Evolutionary conservation across 2,888 invertebrate species (phyloP), one percentile per base, ranked within the genome.

Genomic region (Trissolcus brochymenae): DNA sequence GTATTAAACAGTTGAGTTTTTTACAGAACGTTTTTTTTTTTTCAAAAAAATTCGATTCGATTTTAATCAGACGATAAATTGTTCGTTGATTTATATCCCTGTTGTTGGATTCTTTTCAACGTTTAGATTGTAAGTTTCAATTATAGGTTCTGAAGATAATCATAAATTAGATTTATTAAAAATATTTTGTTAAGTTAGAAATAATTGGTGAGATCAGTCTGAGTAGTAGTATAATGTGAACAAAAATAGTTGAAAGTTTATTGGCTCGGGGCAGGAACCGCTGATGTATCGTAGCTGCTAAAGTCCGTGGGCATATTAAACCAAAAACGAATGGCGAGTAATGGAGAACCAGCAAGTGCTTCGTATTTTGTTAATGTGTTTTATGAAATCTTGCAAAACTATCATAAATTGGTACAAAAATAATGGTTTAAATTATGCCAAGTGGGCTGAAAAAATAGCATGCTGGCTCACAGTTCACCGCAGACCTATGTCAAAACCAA

Each of bases 221-320:
- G 7, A 35, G 35, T 35, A 11, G 2, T 35, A 35, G 9, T 35
- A 35, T 35, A 35, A 35, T 2, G 35, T 11, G 1, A 11, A 35
- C 35, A 35, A 35, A 35, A 35, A 35, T 11, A 35, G 35, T 71
- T 71, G 19, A 35, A 35, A 35, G 35, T 35, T 35, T 49, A 51
- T 64, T 72, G 57, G 53, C 71, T 46, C 53, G 71, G 53, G 53
- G 43, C 35, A 11, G 46, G 59, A 72, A 64, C 71, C 64, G 21
- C 71, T 72, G 64, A 72, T 72, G 71, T 72, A 72, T 72, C 59
- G 64, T 16, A 59, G 59, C 59, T 72, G 59, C 57, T 64, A 64
- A 59, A 72, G 21, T 46, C 43, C 25, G 50, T 62, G 51, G 35
- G 62, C 51, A 71, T 57, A 64, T 71, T 71, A 71, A 59, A 1